Conservation (phyloP, 2,797 vertebrate genomes). For the Chloroceryle amazona region DNA sequence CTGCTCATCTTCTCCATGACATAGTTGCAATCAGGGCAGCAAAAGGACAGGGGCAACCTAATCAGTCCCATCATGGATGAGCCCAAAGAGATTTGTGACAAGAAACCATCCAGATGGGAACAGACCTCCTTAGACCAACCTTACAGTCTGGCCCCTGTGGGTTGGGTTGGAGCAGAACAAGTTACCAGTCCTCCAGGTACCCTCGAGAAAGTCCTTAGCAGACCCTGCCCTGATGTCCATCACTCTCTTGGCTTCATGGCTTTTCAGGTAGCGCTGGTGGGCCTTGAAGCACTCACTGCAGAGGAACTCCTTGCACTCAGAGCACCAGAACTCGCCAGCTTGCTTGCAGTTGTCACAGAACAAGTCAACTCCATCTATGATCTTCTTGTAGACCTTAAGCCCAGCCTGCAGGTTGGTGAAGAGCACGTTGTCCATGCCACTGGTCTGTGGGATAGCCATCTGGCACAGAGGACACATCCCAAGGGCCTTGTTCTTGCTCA, state of each 20-base stretch:
- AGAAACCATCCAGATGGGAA: neutral
- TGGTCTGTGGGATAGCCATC: fast-evolving
- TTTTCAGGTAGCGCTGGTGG: conserved; percentile 72
- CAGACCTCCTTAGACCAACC: conserved; percentile 32
- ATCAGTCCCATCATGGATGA: neutral
- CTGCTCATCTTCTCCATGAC: neutral
- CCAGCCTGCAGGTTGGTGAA: conserved; percentile 69
- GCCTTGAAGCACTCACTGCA: conserved; percentile 51
- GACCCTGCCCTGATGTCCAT: conserved; percentile 42
- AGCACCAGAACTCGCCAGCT: conserved; percentile 57
- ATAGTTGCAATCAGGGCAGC: neutral
- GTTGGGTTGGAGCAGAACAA: conserved; percentile 59
- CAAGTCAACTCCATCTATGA: neutral
- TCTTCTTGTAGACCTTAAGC: conserved; percentile 57
- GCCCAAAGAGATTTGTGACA: neutral
- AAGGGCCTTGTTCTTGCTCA: neutral
- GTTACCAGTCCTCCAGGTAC: neutral
- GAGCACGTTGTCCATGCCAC: conserved; percentile 67
- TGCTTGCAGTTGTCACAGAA: conserved; percentile 52
- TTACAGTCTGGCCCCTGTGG: conserved; percentile 46
- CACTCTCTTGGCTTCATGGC: conserved; percentile 41
- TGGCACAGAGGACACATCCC: conserved; percentile 63
- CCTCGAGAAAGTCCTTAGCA: conserved; percentile 42
- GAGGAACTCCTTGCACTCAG: conserved; percentile 61
- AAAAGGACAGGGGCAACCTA: neutral